Evolutionary conservation across 2,113 vertebrate genomes (phyloP), one percentile per base, ranked within the genome.

Genomic region (Macquaria australasica): DNA sequence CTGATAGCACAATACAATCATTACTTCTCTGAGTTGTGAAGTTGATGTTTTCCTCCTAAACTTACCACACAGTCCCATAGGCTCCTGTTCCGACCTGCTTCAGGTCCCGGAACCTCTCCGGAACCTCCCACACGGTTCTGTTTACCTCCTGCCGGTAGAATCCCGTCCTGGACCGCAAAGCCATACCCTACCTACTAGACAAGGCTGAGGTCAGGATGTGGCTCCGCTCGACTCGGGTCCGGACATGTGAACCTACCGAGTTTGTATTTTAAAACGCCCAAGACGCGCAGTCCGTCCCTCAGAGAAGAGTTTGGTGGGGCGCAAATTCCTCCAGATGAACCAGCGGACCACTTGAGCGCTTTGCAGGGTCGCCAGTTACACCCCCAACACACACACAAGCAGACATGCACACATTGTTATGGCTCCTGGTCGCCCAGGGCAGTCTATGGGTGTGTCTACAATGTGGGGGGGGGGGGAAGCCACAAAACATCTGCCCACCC

Each of bases 31-130:
- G 1, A 45, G 45, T 37, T 14, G 12, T 18, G n/a, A 28, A 6
- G 8, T 21, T 1, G 5, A 5, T 16, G 11, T 45, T 59, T 9
- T 23, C 10, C 9, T 10, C 1, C 50, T 0, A 6, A 1, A 81
- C 97, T 97, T 87, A 99, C 98, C 98, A 98, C 67, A 98, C 98
- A 1, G 97, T 97, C 60, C 98, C 98, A 23, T 99, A 99, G 1
- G 98, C 98, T 79, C 98, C 97, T 0, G 97, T 98, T 14, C 98
- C 98, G 85, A 98, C 95, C 68, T 97, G 95, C 91, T 96, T 95
- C 88, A 98, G 93, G 85, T 97, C 97, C 39, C 93, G 95, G 93
- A 98, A 98, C 92, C 96, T 92, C 76, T 96, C 96, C 92, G 96
- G 96, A 72, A 97, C 97, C 85, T 98, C 97, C 98, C 98, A 99